Evolutionary conservation across 2,888 invertebrate genomes (phyloP), one percentile per base, ranked within the genome.

Genomic region (Nasonovia ribisnigri): DNA sequence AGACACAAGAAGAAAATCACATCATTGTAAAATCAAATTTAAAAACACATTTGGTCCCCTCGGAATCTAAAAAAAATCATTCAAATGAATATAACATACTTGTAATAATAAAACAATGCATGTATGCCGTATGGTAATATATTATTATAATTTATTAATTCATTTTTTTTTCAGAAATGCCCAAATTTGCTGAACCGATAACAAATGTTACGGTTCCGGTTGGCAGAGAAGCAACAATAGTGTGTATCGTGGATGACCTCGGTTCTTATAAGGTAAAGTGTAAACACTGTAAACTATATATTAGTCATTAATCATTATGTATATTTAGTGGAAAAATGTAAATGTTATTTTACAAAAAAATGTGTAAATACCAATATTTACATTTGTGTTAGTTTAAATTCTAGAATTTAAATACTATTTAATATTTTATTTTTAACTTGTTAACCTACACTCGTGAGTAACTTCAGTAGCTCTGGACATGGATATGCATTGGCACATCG

Each of bases 181-280:
- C 95, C 77, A 95, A 97, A 95, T 98, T 98, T 96, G 97, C 97
- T 95, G 97, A 97, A 94, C 97, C 98, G 92, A 98, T 98, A 95
- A 96, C 97, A 95, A 98, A 98, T 96, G 97, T 98, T 95, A 98
- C 98, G 16, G 97, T 97, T 24, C 97, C 98, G 29, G 97, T 98
- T 93, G 98, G 98, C 88, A 96, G 98, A 94, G 98, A 98, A 96
- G 98, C 98, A 13, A 97, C 97, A 92, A 96, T 98, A 92, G 97
- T 97, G 90, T 98, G 98, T 95, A 96, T 97, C 91, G 98, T 98
- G 20, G 97, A 98, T 96, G 98, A 98, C 96, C 97, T 98, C 94
- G 97, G 97, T 94, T 96, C 97, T 42, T 98, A 97, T 95, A 98
- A 98, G 97, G 98, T 98, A 96, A 67, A 67, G 57, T 8, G 10